phyloP scores from a whole-genome alignment of 2,888 invertebrate species.

The Lagria hirta region DNA sequence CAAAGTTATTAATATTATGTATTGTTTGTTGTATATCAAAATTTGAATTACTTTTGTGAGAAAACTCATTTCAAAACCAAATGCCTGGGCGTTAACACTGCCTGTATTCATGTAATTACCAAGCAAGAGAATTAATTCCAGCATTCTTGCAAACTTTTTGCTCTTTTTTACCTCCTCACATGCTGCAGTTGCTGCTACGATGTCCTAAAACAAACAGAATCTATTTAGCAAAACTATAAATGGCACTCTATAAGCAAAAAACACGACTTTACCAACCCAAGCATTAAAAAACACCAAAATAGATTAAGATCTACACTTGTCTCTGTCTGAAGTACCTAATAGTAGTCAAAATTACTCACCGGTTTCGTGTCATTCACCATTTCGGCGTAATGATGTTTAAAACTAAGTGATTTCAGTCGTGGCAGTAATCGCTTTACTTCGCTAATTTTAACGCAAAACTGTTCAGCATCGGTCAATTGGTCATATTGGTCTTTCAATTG shows the following conservation, averaged over 20 bases:
- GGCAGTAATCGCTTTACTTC: constrained; percentile 86
- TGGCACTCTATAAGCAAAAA: too few species aligned
- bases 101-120: constrained; percentile 98
- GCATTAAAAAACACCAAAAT: too few species aligned
- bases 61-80: constrained; percentile 96
- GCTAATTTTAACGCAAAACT: constrained; percentile 88
- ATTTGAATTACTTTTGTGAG: constrained; percentile 80
- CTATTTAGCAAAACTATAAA: constrained; percentile 7
- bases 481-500: constrained; percentile 76
- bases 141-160: constrained; percentile 83
- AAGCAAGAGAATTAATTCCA: constrained; percentile 84
- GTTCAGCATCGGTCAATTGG: constrained; percentile 89
- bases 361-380: constrained; percentile 86
- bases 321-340: background rate
- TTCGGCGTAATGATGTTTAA: constrained; percentile 85
- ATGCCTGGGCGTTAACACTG: constrained; percentile 88
- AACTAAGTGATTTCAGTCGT: constrained; percentile 84
- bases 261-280: background rate
- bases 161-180: constrained; percentile 92
- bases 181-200: constrained; percentile 92
- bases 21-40: too few species aligned
- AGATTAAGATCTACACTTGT: too few species aligned
- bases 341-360: constrained; percentile 63
- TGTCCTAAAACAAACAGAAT: constrained; percentile 65
- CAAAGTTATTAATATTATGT: too few species aligned